Evolutionary conservation across 2,888 invertebrate genomes (phyloP), one percentile per base, ranked within the genome.

Genomic region (Pachycephus smyrnensis): DNA sequence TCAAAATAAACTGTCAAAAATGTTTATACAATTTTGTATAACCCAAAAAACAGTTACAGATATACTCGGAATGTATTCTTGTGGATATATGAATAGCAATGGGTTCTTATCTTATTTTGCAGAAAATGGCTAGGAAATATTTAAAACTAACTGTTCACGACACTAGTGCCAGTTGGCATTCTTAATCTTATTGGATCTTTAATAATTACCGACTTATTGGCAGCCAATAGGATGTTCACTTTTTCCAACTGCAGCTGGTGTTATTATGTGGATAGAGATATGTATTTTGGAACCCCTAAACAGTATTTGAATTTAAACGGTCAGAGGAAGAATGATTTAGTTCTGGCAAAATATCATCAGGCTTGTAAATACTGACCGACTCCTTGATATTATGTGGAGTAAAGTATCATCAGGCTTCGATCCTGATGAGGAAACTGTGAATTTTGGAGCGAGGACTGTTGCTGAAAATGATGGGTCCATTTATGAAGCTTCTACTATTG

Each of bases 401-500:
- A 88, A 90, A 81, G 89, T 93, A 30, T 87, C 88, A 71, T 89
- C 91, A 35, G 93, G 92, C 30, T 93, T 92, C 81, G 91, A 92
- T 81, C 84, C 88, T 40, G 92, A 92, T 1, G 93, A 93, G 81
- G 93, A 93, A 88, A 93, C 93, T 15, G 89, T 92, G 0, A 93
- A 93, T 89, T 93, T 93, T 85, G 93, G 93, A 4, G 90, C 91
- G 36, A 90, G 93, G 80, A 89, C 88, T 71, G 87, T 92, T 73
- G 91, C 90, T 4, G 92, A 92, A 80, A 90, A 89, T 69, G 90
- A 91, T 84, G 91, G 90, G 76, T 90, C 88, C 12, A 86, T 93
- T 69, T 93, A 92, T 82, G 93, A 93, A 91, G 91, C 92, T 36
- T 90, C 88, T 76, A 94, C 93, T 1, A 82, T 93, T 77, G 93